Conservation (phyloP, 1,140 invertebrate species). For the Drosophila neocordata region DNA sequence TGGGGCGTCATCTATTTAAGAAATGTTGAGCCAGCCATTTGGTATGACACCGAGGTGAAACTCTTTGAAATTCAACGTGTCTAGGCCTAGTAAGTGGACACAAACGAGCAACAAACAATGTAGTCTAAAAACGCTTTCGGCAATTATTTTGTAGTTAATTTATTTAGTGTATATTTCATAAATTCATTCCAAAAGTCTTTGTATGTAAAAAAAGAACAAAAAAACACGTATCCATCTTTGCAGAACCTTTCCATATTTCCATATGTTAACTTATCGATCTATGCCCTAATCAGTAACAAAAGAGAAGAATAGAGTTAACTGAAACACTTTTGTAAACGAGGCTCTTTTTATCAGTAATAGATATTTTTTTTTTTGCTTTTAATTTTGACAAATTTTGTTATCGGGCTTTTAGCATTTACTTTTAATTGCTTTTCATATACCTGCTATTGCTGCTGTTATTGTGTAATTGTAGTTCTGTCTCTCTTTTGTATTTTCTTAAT, state of each 20-base stretch:
- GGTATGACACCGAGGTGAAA: conserved; percentile 99
- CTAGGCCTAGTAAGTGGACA: conserved; percentile 84
- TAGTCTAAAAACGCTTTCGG: conserved; percentile 83
- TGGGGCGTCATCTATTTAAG: conserved; percentile 99
- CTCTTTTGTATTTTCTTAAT: not conserved
- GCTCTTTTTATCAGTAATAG: conserved; percentile 41
- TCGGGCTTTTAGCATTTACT: conserved; percentile 37
- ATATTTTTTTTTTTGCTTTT: conserved; percentile 2
- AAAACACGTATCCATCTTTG: not conserved
- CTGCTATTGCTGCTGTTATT: not conserved
- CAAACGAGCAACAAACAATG: conserved; percentile 39
- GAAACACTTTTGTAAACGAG: conserved; percentile 28
- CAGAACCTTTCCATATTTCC: conserved; percentile 1
- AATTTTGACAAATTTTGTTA: conserved; percentile 26
- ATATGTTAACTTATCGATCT: conserved; percentile 26
- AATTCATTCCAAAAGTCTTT: conserved; percentile 54
- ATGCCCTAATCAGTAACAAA: not conserved
- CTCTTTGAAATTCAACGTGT: conserved; percentile 98
- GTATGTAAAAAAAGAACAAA: conserved; percentile 26
- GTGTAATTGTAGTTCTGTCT: conserved; percentile 1
- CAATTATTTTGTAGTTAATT: conserved; percentile 85
- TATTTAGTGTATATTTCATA: conserved; percentile 55
- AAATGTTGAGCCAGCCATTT: conserved; percentile 99
- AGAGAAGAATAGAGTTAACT: not conserved
- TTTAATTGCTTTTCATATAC: conserved; percentile 35